A percentile compares a stretch with the other conserved stretches of the same genome.
phyloP scores from a whole-genome alignment of 2,113 vertebrate genomes.

The Gavialis gangeticus region DNA sequence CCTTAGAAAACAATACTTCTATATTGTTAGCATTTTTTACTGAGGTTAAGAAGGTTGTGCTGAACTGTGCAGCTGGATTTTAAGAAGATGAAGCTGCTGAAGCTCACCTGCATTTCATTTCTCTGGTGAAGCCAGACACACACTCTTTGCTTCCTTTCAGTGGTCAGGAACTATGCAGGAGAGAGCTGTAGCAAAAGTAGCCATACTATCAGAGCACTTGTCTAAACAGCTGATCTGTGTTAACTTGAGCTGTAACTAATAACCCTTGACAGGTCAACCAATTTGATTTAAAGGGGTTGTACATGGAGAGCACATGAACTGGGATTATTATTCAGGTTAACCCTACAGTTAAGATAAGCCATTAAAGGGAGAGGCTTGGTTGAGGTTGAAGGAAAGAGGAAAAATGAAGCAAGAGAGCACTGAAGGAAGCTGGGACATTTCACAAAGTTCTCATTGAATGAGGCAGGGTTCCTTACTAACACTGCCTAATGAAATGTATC shows the following conservation, averaged over 20 bases:
- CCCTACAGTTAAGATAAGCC: no score
- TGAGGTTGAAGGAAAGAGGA: no score
- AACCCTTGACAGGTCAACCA: neutral
- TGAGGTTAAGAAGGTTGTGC: neutral
- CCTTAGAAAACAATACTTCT: neutral
- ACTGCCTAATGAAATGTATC: no score
- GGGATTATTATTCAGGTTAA: no score
- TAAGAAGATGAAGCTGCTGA: neutral
- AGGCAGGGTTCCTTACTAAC: no score
- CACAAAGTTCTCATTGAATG: no score
- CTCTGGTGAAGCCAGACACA: neutral
- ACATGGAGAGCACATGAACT: accelerated
- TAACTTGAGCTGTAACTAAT: neutral
- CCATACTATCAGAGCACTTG: neutral
- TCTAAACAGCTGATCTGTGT: neutral
- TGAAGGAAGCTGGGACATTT: no score
- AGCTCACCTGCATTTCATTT: neutral
- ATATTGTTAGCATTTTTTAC: neutral
- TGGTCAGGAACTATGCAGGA: neutral
- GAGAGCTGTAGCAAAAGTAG: neutral
- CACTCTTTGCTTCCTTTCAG: neutral
- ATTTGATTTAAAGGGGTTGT: neutral
- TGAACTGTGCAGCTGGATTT: neutral
- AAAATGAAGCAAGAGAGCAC: no score
- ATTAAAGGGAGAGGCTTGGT: no score